Percentiles rank a stretch among this genome's conserved stretches.
Conservation (phyloP, 2,888 invertebrate species). For the Muscina levida region DNA sequence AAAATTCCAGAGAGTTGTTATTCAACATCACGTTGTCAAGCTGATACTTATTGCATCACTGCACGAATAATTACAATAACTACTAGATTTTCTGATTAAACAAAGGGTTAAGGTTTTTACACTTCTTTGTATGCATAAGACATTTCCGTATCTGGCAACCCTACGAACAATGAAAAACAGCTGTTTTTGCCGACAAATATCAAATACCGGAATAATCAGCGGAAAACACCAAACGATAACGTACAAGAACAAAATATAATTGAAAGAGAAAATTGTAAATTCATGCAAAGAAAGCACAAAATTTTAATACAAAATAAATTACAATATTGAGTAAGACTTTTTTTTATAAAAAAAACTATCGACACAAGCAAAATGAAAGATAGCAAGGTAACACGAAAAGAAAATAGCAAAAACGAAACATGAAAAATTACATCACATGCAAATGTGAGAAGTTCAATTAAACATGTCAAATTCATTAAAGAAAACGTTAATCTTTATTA, state of each 20-base stretch:
- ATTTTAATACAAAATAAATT: constrained; percentile 5
- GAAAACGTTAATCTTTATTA: neutral
- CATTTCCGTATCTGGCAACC: no score
- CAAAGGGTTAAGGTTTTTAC: no score
- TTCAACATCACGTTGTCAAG: no score
- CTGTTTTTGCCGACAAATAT: no score
- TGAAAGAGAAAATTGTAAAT: constrained; percentile 26
- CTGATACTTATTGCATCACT: no score
- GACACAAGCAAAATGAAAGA: constrained; percentile 47
- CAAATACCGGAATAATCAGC: no score
- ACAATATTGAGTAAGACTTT: neutral
- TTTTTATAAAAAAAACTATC: neutral
- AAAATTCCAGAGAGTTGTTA: no score
- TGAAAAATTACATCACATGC: constrained; percentile 70
- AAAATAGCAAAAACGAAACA: neutral
- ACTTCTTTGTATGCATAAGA: no score
- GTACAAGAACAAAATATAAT: constrained; percentile 9
- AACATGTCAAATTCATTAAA: constrained; percentile 15
- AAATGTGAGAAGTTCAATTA: constrained; percentile 7
- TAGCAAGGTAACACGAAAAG: constrained; percentile 53
- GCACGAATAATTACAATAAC: no score
- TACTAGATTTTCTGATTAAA: no score
- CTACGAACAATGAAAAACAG: no score
- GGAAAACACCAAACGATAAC: constrained; percentile 14
- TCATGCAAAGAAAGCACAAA: constrained; percentile 29